Evolutionary conservation across 1,140 invertebrate genomes (phyloP), one percentile per base, ranked within the genome.

Genomic region (Aphidius ervi): DNA sequence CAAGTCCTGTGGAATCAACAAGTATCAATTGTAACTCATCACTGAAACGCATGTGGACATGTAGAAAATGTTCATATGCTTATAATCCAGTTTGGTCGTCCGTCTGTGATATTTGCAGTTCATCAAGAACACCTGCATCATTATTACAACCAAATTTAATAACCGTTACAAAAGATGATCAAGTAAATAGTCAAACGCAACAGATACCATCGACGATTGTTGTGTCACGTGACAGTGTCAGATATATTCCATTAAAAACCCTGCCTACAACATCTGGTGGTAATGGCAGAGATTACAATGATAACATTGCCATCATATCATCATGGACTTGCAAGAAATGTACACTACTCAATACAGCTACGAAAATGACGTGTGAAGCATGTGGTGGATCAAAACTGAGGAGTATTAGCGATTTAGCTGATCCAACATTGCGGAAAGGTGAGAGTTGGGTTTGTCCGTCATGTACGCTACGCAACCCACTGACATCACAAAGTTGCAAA

Each of bases 261-360:
- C 66, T 78, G 48, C 76, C 77, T 2, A 76, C 74, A 0, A 70
- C 65, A 62, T 71, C 77, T 56, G 2, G 23, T 4, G 23, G 2
- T 2, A 31, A 31, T 31, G 23, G 4, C 23, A 31, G 23, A 3
- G 67, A 81, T 68, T 55, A 74, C 8, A 76, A 79, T 6, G 74
- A 79, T 61, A 70, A 74, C n/a, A 45, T 71, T 1, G 74, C 76
- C 16, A 64, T 69, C n/a, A 57, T 63, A 37, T 77, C 84, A 46
- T 83, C 85, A 16, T 95, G 93, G 93, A 88, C 89, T 5, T 95
- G 93, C 73, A 87, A 87, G 64, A 93, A 93, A 69, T 95, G 93
- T 74, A 95, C 93, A 2, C 80, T 95, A 49, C 82, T 93, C 4
- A 95, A 95, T 78, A 83, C 85, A 23, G 82, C 82, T 1, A 78